A percentile compares a stretch with the other conserved stretches of the same genome.
phyloP scores from a whole-genome alignment of 2,888 invertebrate species.

The Tridacna gigas region DNA sequence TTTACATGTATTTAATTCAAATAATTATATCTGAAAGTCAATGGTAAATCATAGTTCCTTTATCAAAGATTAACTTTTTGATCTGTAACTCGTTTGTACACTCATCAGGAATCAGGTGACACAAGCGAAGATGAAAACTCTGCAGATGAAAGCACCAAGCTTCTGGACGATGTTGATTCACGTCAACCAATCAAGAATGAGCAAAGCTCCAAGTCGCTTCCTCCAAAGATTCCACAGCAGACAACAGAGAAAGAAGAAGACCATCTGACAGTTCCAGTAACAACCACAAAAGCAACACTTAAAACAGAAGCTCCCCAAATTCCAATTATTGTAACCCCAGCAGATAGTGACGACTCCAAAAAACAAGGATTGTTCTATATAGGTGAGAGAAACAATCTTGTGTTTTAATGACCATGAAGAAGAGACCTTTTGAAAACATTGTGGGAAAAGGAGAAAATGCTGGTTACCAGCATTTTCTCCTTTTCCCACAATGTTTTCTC shows the following conservation, averaged over 20 bases:
- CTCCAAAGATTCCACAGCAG: not conserved
- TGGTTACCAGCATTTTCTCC: too few species aligned
- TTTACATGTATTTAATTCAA: too few species aligned
- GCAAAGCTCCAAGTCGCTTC: not conserved
- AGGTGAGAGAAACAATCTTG: constrained; percentile 19
- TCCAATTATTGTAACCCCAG: not conserved
- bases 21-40: too few species aligned
- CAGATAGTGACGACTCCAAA: constrained; percentile 4
- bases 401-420: not conserved
- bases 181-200: not conserved
- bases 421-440: too few species aligned
- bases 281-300: not conserved
- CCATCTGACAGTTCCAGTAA: not conserved
- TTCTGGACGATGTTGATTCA: constrained; percentile 23
- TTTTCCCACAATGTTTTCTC: too few species aligned
- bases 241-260: not conserved
- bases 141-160: constrained; percentile 21
- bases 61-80: not conserved
- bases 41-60: too few species aligned
- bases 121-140: constrained; percentile 32
- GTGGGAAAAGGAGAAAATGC: too few species aligned
- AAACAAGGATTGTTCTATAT: constrained; percentile 37
- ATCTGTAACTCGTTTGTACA: not conserved
- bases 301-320: not conserved
- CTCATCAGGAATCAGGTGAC: constrained; percentile 21